phyloP scores from a whole-genome alignment of 2,113 vertebrate species.

The Notechis scutatus region DNA sequence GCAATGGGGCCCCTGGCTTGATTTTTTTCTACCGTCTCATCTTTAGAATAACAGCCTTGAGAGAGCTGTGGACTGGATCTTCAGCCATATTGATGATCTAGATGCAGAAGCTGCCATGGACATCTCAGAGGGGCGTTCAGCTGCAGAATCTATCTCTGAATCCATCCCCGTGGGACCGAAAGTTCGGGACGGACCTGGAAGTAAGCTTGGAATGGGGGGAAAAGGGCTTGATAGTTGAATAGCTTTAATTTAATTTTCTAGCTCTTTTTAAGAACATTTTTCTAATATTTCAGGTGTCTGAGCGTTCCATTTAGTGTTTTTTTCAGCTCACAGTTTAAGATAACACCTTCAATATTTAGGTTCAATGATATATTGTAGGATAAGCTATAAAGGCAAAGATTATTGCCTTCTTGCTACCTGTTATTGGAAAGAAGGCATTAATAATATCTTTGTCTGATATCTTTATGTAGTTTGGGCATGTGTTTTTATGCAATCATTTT shows the following conservation, averaged over 20 bases:
- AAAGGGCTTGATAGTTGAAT: background rate
- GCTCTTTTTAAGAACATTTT: background rate
- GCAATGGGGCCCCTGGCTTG: background rate
- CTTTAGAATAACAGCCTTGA: slow-evolving; percentile 90
- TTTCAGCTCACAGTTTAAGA: background rate
- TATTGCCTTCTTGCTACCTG: background rate
- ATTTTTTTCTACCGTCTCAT: background rate
- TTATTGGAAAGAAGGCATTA: background rate
- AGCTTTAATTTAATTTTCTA: background rate
- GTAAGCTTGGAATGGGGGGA: slow-evolving; percentile 70
- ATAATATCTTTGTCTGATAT: background rate
- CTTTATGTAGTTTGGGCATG: background rate
- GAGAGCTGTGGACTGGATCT: slow-evolving; percentile 97
- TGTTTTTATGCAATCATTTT: background rate
- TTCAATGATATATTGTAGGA: background rate
- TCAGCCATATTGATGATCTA: slow-evolving; percentile 94
- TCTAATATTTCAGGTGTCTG: rapidly evolving
- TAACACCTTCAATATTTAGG: background rate
- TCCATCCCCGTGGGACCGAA: slow-evolving; percentile 90
- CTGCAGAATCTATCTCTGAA: slow-evolving; percentile 87
- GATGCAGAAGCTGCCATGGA: slow-evolving; percentile 94
- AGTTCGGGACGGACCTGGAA: slow-evolving; percentile 90
- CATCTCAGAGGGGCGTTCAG: slow-evolving; percentile 92
- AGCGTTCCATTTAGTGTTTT: background rate
- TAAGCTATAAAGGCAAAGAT: background rate